Base-by-base conservation (phyloP, 2,113 vertebrate species). In the Hymenochirus boettgeri region DNA sequence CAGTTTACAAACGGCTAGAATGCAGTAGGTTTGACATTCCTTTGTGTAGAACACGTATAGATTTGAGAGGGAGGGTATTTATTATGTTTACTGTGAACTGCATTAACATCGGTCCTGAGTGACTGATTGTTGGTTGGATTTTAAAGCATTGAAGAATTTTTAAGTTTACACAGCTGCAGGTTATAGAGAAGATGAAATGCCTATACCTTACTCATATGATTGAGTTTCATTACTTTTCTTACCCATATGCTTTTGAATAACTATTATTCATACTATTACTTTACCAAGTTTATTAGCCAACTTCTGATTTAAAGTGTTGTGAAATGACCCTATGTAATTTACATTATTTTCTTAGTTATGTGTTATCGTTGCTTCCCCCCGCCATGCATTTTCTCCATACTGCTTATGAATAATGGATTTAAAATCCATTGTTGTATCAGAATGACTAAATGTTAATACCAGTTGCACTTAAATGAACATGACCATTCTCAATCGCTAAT, bases 401-500 rank as follows among this genome's bases (percentile, higher is more conserved):
- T 11, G 33, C 33, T 35, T 2, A 12, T 7, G 33, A 35, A 35
- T 35, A 12, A 9, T 35, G 33, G 33, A 13, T 55, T 55, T 80
- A 80, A 83, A 76, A 70, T 75, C 7, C 13, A 65, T 53, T 60
- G 66, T 78, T 58, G 73, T 69, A 75, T 76, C 67, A 72, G 78
- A 76, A 78, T 85, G 86, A 88, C 85, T 83, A 86, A 90, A 88
- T 83, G 87, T 80, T 79, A n/a, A 80, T 80, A 80, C 82, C 89
- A 84, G 84, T 87, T 85, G 85, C 82, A 83, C 76, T 86, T 89
- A 83, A 83, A 75, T 74, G 75, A 84, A 75, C 83, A 81, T 54
- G 76, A 81, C 88, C 84, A 81, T 88, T 83, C 76, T 89, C 81
- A 73, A 82, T 88, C 82, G 79, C 84, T 86, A 86, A 91, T 86